Conservation (phyloP, 2,888 invertebrate genomes). For the Drosophila tripunctata region DNA sequence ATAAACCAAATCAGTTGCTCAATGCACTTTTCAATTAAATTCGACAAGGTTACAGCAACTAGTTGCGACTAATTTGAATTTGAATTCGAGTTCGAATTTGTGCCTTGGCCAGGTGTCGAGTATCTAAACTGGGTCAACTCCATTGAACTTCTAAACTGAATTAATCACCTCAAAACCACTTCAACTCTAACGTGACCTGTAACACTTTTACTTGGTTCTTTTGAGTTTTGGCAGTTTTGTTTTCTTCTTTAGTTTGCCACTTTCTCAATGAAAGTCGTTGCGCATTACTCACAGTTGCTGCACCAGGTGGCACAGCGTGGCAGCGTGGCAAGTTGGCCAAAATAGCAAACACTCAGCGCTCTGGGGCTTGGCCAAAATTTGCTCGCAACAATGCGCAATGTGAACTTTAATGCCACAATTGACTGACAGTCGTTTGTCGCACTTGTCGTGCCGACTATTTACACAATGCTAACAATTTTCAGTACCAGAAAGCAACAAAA, state of each 20-base stretch:
- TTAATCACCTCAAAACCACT: slow-evolving; percentile 34
- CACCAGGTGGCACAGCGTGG: slow-evolving; percentile 12
- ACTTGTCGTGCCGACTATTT: slow-evolving; percentile 51
- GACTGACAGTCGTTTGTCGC: slow-evolving; percentile 67
- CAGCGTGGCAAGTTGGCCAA: slow-evolving; percentile 36
- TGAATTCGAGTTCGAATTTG: not conserved
- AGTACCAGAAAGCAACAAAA: not conserved
- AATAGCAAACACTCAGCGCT: slow-evolving; percentile 43
- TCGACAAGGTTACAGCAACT: slow-evolving; percentile 38
- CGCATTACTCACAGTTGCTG: slow-evolving; percentile 44
- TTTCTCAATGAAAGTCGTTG: slow-evolving; percentile 45
- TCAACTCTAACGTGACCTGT: not conserved
- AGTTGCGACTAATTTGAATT: slow-evolving; percentile 49
- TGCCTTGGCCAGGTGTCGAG: slow-evolving; percentile 46
- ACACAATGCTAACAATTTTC: slow-evolving; percentile 21
- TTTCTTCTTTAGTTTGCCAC: slow-evolving; percentile 7
- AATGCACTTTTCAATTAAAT: slow-evolving; percentile 68
- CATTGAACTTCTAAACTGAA: slow-evolving; percentile 35
- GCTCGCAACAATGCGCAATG: slow-evolving; percentile 16
- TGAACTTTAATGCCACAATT: slow-evolving; percentile 67
- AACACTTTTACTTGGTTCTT: not conserved
- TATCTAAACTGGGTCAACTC: slow-evolving; percentile 41
- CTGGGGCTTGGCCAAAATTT: slow-evolving; percentile 40
- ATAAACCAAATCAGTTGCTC: slow-evolving; percentile 40
- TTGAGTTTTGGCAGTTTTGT: not conserved